Conservation (phyloP, 1,140 invertebrate species). For the Bathynomus jamesi region DNA sequence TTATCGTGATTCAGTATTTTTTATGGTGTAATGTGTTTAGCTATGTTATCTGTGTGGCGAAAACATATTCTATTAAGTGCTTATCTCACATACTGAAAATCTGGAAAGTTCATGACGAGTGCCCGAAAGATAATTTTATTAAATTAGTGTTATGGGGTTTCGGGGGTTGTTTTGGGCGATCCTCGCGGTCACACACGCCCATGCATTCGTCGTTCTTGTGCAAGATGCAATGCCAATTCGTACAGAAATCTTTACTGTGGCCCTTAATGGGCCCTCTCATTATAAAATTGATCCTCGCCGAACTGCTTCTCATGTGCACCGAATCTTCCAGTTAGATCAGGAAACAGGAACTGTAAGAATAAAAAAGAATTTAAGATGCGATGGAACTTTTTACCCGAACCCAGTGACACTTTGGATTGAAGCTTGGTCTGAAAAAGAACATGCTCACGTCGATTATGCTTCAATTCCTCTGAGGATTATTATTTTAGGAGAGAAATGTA, state of each 20-base stretch:
- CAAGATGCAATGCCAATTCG: conserved; percentile 28
- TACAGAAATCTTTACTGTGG: conserved; percentile 18
- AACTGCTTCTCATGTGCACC: conserved; percentile 69
- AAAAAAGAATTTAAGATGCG: conserved; percentile 62
- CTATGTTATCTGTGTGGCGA: conserved; percentile 3
- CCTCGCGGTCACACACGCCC: conserved; percentile 19
- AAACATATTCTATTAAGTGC: conserved; percentile 1
- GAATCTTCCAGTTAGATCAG: conserved; percentile 63
- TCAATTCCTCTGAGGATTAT: conserved; percentile 68
- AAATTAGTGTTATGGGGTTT: conserved; percentile 11
- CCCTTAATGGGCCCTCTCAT: conserved; percentile 40
- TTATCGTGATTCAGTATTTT: background rate
- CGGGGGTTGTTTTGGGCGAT: conserved; percentile 22
- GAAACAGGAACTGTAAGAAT: conserved; percentile 64
- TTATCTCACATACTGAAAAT: background rate
- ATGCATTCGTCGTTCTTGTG: conserved; percentile 30
- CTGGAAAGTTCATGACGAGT: background rate
- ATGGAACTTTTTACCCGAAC: conserved; percentile 70
- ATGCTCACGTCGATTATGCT: conserved; percentile 70
- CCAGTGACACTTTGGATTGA: conserved; percentile 78
- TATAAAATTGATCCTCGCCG: conserved; percentile 68
- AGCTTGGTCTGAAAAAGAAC: conserved; percentile 65
- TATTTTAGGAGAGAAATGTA: conserved; percentile 63
- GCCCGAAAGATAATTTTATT: conserved; percentile 2
- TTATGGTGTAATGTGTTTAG: background rate